These are phyloP conservation scores for Lordiphosa stackelbergi DNA, from an alignment of 1,140 invertebrate genomes.

Conservation along the genomic window DNA sequence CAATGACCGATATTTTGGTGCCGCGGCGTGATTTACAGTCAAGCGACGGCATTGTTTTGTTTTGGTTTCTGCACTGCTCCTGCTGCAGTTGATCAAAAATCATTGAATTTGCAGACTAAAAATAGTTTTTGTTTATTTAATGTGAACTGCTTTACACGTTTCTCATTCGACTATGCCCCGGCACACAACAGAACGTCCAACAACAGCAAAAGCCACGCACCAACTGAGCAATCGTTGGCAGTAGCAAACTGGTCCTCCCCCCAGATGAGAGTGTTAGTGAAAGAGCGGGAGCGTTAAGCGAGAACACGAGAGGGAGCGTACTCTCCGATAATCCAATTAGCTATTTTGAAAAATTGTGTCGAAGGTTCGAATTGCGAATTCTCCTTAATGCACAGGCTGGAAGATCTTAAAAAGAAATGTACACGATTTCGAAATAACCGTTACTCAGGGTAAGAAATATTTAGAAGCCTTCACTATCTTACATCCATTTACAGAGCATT, in stretches of 20 bases:
- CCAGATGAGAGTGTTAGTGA: slow-evolving; percentile 4
- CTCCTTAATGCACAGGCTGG: no score
- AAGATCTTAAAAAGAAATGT: no score
- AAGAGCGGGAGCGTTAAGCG: slow-evolving; percentile 9
- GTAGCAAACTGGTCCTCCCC: slow-evolving; percentile 5
- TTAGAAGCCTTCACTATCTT: no score
- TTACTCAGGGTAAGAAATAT: no score
- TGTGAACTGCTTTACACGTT: slow-evolving; percentile 26
- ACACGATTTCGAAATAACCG: no score
- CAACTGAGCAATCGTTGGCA: slow-evolving; percentile 32
- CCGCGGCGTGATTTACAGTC: slow-evolving; percentile 73
- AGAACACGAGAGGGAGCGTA: background rate
- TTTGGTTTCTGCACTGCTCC: slow-evolving; percentile 5
- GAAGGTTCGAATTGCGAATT: slow-evolving; percentile 21
- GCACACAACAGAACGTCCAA: slow-evolving; percentile 35
- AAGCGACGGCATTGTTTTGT: slow-evolving; percentile 41
- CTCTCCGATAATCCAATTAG: slow-evolving; percentile 55
- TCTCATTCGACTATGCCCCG: background rate
- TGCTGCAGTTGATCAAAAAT: slow-evolving; percentile 49
- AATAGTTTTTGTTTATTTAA: slow-evolving; percentile 68
- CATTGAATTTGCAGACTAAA: slow-evolving; percentile 52
- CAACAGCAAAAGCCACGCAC: slow-evolving; percentile 34
- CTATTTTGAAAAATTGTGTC: slow-evolving; percentile 8
- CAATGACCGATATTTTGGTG: slow-evolving; percentile 75
- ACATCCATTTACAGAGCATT: no score